Percentiles rank a stretch among this genome's conserved stretches.
Conservation (phyloP, 2,797 vertebrate genomes). For the Forpus xanthops region DNA sequence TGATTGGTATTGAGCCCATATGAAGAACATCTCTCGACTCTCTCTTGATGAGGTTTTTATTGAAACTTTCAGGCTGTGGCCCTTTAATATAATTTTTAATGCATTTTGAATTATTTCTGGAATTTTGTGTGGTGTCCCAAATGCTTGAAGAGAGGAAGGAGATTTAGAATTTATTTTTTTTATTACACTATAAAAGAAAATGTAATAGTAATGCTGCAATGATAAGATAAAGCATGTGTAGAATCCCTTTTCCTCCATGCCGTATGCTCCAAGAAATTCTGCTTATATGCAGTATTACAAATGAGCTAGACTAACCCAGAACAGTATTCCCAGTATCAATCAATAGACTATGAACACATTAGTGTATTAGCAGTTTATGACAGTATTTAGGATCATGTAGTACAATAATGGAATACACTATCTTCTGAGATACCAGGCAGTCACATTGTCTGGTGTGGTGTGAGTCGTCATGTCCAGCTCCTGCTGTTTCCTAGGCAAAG, state of each 20-base stretch:
- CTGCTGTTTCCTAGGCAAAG: slow-evolving; percentile 38
- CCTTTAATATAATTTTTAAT: slow-evolving; percentile 47
- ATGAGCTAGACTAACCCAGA: slow-evolving; percentile 36
- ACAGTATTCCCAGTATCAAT: slow-evolving; percentile 35
- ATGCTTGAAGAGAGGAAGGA: background rate
- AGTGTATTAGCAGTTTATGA: slow-evolving; percentile 67
- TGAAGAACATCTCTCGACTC: background rate
- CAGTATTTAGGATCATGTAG: slow-evolving; percentile 55
- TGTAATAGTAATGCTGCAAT: background rate
- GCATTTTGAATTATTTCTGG: slow-evolving; percentile 30
- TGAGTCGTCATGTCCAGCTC: background rate
- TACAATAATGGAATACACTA: slow-evolving; percentile 37
- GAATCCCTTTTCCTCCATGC: slow-evolving; percentile 6
- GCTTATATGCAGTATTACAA: slow-evolving; percentile 40
- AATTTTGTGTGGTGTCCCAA: slow-evolving; percentile 6
- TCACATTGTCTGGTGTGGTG: background rate
- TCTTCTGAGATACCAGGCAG: slow-evolving; percentile 15
- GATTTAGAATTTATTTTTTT: slow-evolving; percentile 33
- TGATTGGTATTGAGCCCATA: background rate
- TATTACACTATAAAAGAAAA: slow-evolving; percentile 19
- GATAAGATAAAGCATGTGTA: slow-evolving; percentile 14
- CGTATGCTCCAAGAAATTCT: background rate
- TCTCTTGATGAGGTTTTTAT: slow-evolving; percentile 32
- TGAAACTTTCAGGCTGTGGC: slow-evolving; percentile 23
- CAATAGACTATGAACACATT: slow-evolving; percentile 63